phyloP scores from a whole-genome alignment of 1,140 invertebrate genomes.

The Drosophila miranda region DNA sequence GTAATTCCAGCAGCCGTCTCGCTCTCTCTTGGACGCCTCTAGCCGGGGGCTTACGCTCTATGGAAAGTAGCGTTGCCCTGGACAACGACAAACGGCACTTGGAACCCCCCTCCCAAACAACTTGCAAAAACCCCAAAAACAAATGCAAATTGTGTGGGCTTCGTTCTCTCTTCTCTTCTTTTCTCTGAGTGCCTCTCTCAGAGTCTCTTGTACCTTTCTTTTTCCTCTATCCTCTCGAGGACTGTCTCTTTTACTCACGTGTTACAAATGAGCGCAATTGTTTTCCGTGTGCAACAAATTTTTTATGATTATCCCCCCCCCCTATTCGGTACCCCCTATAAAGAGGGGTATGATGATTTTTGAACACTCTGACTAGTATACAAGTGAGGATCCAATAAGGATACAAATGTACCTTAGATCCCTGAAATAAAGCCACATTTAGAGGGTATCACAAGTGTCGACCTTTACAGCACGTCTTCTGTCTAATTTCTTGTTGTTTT shows the following conservation, averaged over 20 bases:
- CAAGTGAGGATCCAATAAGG: too few relatives aligned
- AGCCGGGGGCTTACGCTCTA: slow-evolving; percentile 11
- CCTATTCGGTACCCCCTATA: background rate
- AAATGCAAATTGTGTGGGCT: slow-evolving; percentile 65
- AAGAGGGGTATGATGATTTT: too few relatives aligned
- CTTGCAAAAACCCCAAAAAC: slow-evolving; percentile 44
- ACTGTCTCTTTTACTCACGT: slow-evolving; percentile 1
- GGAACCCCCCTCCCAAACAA: too few relatives aligned
- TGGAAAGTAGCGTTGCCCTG: slow-evolving; percentile 56
- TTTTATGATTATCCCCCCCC: slow-evolving; percentile 55
- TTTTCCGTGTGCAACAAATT: slow-evolving; percentile 69
- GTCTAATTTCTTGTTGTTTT: too few relatives aligned
- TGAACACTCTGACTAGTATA: background rate
- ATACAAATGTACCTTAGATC: too few relatives aligned
- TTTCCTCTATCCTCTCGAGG: slow-evolving; percentile 1
- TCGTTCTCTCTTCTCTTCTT: slow-evolving; percentile 4
- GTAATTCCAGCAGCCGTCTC: too few relatives aligned
- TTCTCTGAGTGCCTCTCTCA: background rate
- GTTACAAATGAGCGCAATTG: slow-evolving; percentile 70
- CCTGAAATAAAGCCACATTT: too few relatives aligned
- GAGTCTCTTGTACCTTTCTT: too few relatives aligned
- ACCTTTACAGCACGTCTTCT: too few relatives aligned
- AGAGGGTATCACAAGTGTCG: too few relatives aligned
- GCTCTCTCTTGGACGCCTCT: too few relatives aligned
- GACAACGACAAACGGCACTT: slow-evolving; percentile 65